phyloP scores from a whole-genome alignment of 2,797 vertebrate genomes.

The Sebastes vulpes region DNA sequence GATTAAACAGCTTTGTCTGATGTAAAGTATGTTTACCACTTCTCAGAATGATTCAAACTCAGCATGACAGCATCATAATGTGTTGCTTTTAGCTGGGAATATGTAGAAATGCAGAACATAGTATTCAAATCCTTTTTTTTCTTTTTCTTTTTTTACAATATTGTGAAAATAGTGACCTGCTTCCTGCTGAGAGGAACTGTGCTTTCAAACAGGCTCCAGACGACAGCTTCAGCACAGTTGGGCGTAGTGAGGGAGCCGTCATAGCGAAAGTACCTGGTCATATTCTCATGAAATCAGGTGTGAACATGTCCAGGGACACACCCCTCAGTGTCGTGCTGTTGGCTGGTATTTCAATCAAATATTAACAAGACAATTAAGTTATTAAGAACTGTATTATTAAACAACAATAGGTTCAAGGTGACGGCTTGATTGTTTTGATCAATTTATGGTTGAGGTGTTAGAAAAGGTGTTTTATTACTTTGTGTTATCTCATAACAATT shows the following conservation, averaged over 20 bases:
- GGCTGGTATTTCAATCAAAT: slow-evolving; percentile 49
- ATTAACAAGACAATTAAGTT: slow-evolving; percentile 11
- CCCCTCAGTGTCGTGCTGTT: neutral
- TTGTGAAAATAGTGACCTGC: slow-evolving; percentile 80
- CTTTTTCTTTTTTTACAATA: neutral
- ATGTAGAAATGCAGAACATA: neutral
- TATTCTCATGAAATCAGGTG: slow-evolving; percentile 60
- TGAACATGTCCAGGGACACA: slow-evolving; percentile 76
- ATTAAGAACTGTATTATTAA: neutral
- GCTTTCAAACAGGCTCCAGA: slow-evolving; percentile 88
- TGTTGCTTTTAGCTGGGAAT: neutral
- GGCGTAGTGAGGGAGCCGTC: slow-evolving; percentile 90
- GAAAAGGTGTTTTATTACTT: slow-evolving; percentile 1
- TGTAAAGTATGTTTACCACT: neutral
- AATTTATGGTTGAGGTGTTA: neutral
- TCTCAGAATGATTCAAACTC: neutral
- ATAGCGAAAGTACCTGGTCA: slow-evolving; percentile 86
- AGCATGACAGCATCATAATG: neutral
- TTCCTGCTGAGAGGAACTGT: slow-evolving; percentile 71
- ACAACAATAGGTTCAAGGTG: neutral
- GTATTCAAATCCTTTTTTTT: too few species aligned
- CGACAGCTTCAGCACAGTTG: slow-evolving; percentile 79
- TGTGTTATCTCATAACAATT: slow-evolving; percentile 12
- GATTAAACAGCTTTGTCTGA: neutral
- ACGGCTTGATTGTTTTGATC: neutral